Base-by-base conservation (phyloP, 2,797 vertebrate species). In the Scleropages formosus region DNA sequence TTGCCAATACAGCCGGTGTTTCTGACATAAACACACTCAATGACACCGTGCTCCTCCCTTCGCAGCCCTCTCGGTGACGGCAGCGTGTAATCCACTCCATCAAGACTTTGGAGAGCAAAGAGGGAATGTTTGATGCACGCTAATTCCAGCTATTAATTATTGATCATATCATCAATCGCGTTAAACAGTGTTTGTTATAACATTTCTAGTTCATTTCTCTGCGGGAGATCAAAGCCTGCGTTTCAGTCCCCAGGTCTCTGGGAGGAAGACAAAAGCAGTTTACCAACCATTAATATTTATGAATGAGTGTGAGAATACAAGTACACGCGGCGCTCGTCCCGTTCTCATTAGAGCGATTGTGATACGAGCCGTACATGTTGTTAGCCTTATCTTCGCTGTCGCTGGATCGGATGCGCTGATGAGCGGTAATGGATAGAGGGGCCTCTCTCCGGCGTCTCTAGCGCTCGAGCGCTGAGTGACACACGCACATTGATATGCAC, bases 241-340 rank as follows among this genome's bases (percentile, higher is more conserved):
- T 69, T 79, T 81, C 70, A 64, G 77, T 73, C 73, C 69, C 46
- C 20, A 71, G 62, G 65, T 69, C 59, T 74, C 72, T 79, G 72
- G 65, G 68, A 76, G 78, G 66, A 83, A 82, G 78, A 80, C 81
- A 44, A 75, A 77, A 66, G 69, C 79, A 75, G 75, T 80, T 81
- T 82, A 75, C 75, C 62, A 16, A 70, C 16, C 69, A 80, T 85
- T 63, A 83, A 81, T 82, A 79, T 81, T 75, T 62, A 82, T 80
- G 51, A 73, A 63, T 27, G 65, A 65, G 4, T 78, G 78, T 74
- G 77, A 76, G 72, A 78, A 78, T 77, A 78, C 49, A 47, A 72
- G 24, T 70, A 26, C 59, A 46, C 20, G 20, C 62, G 8, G 27
- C n/a, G 39, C 27, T 8, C 9, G n/a, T 16, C 8, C 60, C 9